Percentiles rank a stretch among this genome's conserved stretches.
Evolutionary conservation across 2,797 vertebrate genomes (phyloP).

Genomic region (Hypotaenidia philippensis): DNA sequence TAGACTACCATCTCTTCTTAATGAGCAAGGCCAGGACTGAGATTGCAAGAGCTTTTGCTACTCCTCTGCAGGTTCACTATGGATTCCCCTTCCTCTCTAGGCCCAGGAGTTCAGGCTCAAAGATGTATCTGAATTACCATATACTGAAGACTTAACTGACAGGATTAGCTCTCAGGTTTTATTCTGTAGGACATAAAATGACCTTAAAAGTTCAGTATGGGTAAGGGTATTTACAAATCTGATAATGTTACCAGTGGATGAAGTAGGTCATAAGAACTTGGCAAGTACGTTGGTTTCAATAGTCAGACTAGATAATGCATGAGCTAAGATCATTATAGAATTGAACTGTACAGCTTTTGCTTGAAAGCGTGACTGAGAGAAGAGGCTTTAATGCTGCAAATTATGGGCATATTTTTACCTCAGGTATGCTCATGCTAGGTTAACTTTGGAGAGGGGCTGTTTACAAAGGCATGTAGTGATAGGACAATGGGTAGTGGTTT

Average conservation of each 20-base stretch:
- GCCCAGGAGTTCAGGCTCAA: not conserved
- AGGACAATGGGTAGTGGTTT: too few species aligned
- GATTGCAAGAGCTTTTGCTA: not conserved
- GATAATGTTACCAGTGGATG: not conserved
- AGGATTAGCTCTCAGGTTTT: not conserved
- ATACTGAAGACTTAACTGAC: not conserved
- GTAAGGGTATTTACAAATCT: not conserved
- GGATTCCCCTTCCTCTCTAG: not conserved
- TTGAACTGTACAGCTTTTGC: not conserved
- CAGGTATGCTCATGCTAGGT: not conserved
- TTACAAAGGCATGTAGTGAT: too few species aligned
- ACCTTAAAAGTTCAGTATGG: not conserved
- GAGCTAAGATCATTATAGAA: not conserved
- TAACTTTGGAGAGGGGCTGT: not conserved
- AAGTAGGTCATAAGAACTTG: not conserved
- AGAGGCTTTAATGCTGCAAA: not conserved
- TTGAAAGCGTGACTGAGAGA: not conserved
- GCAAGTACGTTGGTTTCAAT: not conserved
- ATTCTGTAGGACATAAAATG: not conserved
- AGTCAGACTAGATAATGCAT: not conserved
- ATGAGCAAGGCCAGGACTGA: not conserved
- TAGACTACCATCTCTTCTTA: not conserved
- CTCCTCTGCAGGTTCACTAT: not conserved
- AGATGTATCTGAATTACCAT: not conserved
- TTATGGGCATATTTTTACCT: not conserved